Conservation (phyloP, 2,888 invertebrate genomes). For the Apodemia hepburni region DNA sequence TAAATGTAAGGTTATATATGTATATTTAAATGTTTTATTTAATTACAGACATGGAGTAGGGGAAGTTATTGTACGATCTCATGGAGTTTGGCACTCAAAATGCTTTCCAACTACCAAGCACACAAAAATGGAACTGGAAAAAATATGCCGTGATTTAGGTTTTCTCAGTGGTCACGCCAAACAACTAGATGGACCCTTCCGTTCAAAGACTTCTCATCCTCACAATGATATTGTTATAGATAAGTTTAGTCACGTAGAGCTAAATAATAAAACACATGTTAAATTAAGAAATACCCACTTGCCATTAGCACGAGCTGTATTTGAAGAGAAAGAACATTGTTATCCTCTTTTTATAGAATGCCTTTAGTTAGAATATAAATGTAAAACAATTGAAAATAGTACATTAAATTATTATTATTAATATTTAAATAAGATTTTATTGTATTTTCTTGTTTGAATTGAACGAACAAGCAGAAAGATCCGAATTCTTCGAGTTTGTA, state of each 20-base stretch:
- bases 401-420: too few species aligned
- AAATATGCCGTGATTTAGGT: slow-evolving; percentile 82
- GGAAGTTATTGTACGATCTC: slow-evolving; percentile 82
- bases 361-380: slow-evolving; percentile 37
- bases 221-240: slow-evolving; percentile 54
- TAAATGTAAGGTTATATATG: too few species aligned
- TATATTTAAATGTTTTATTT: neutral
- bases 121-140: slow-evolving; percentile 75
- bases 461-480: too few species aligned
- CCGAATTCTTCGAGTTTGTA: too few species aligned
- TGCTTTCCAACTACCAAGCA: slow-evolving; percentile 80
- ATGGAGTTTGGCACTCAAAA: slow-evolving; percentile 86
- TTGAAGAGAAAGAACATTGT: slow-evolving; percentile 49
- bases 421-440: too few species aligned
- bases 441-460: too few species aligned
- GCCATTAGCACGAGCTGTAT: slow-evolving; percentile 56
- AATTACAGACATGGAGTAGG: slow-evolving; percentile 78
- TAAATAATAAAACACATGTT: slow-evolving; percentile 61
- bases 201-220: slow-evolving; percentile 39
- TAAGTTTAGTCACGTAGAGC: slow-evolving; percentile 52
- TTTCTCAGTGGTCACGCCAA: slow-evolving; percentile 78
- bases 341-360: slow-evolving; percentile 73
- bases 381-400: neutral
- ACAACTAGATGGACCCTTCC: slow-evolving; percentile 44
- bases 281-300: slow-evolving; percentile 56